Evolutionary conservation across 2,113 vertebrate species (phyloP), one percentile per base, ranked within the genome.

Genomic region (Colinus virginianus): DNA sequence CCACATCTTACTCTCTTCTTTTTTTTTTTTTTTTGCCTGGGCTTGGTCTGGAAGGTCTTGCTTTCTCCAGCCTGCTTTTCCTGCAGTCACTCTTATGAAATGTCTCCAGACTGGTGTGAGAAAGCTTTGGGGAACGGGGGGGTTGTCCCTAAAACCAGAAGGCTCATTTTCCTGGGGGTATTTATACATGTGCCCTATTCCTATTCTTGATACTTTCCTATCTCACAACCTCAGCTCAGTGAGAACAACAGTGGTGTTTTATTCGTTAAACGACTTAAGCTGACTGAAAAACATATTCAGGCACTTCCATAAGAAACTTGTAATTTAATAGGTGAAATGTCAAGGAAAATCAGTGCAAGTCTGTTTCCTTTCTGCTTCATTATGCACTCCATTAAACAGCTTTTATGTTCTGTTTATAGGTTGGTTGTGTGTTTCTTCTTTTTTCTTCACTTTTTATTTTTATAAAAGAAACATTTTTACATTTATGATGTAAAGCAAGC

Each of bases 251-350:
- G 66, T 58, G 30, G 72, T 96, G 98, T 98, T 98, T 97, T 97
- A 90, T 87, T 96, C 82, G 76, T 97, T 96, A 97, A 88, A 95
- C 79, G 90, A 90, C 84, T 93, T 96, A 96, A 97, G 96, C 96
- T 96, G 96, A 95, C 92, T 84, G 80, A 81, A 93, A 90, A 92
- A 87, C 95, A 88, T 92, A 56, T 36, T 90, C 6, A 82, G 70
- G 68, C 92, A 96, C 96, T 97, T 98, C 96, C 91, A 96, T 97
- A 95, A 94, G 95, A 97, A 98, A 95, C 89, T 96, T 97, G 95
- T 97, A 97, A 97, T 97, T 97, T 97, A 97, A 97, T 98, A 97
- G 96, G 97, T 98, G 96, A 97, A 98, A 98, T 97, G 97, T 97
- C 93, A 97, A 88, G 72, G 95, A 95, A 97, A 97, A 97, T 96